Base-by-base conservation (phyloP, 2,113 vertebrate genomes). In the Fulmarus glacialis region DNA sequence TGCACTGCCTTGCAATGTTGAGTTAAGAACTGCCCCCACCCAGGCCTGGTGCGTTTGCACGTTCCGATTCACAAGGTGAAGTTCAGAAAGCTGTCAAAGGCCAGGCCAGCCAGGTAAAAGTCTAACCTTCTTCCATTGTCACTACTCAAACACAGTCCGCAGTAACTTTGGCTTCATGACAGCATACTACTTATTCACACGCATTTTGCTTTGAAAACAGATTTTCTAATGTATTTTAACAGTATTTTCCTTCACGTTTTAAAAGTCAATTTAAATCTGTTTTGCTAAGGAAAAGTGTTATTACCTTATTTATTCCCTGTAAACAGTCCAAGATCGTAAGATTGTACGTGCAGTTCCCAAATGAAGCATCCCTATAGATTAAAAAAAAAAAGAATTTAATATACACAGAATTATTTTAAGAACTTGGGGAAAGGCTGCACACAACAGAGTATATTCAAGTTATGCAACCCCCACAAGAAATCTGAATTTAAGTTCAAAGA, bases 281-380 rank as follows among this genome's bases (percentile, higher is more conserved):
- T 94, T 72, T 63, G 43, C 50, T 71, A 87, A 88, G 60, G 26
- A 89, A 13, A 90, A 68, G 18, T 21, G 40, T 60, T 63, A 77
- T 99, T 98, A 99, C 99, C 99, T 99, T 99, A 96, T 98, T 98
- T 98, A 99, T 98, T 88, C 99, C 99, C 96, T 99, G 99, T 95
- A 99, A 98, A 97, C 99, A 99, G 97, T 99, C 99, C 60, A 99
- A 98, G 97, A 99, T 98, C 0, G 99, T 99, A 74, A 99, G 99
- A 97, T 99, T 99, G 97, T 99, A 99, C 38, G 99, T 99, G 98
- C 99, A 99, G 91, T 98, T 99, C 95, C 99, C 99, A 97, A 99
- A 99, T 14, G 99, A 99, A 79, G 99, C 99, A 88, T 99, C 99
- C 98, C 99, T 99, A 96, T 5, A 96, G 93, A 97, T 73, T 92